Conservation (phyloP, 2,113 vertebrate species). For the Xiphophorus hellerii region DNA sequence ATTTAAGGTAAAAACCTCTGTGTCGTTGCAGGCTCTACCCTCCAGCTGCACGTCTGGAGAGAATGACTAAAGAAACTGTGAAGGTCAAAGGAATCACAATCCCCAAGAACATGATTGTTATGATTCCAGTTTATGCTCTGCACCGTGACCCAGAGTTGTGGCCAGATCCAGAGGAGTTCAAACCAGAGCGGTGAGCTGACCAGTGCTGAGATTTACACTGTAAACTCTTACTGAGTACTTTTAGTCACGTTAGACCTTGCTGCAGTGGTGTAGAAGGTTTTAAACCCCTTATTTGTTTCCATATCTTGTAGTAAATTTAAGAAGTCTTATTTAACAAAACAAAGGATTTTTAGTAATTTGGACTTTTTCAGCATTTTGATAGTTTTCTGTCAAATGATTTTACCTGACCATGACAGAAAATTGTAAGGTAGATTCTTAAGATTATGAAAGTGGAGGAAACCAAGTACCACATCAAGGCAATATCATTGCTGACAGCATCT, state of each 20-base stretch:
- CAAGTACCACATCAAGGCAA: not conserved
- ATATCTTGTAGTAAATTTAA: too few species aligned
- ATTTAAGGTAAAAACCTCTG: not conserved
- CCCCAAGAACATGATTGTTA: slow-evolving; percentile 68
- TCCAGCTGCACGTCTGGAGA: slow-evolving; percentile 57
- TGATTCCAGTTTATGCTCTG: slow-evolving; percentile 71
- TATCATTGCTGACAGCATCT: not conserved
- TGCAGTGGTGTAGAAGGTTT: too few species aligned
- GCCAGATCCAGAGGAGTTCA: slow-evolving; percentile 79
- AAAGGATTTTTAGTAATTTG: too few species aligned
- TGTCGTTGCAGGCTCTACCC: slow-evolving; percentile 72
- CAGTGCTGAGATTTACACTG: not conserved
- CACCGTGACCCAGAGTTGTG: slow-evolving; percentile 71
- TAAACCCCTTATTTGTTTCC: too few species aligned
- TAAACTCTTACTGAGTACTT: not conserved
- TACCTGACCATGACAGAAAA: too few species aligned
- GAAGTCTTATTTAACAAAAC: too few species aligned
- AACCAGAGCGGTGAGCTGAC: slow-evolving; percentile 78
- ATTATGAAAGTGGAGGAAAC: not conserved
- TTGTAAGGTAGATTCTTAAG: not conserved
- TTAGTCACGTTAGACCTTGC: too few species aligned
- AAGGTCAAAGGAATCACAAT: slow-evolving; percentile 79
- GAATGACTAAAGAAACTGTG: slow-evolving; percentile 81
- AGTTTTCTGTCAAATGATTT: not conserved
- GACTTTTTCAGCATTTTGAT: too few species aligned